These are phyloP conservation scores for Rotaria macrura DNA, from an alignment of 2,888 invertebrate genomes.

Conservation along the genomic window DNA sequence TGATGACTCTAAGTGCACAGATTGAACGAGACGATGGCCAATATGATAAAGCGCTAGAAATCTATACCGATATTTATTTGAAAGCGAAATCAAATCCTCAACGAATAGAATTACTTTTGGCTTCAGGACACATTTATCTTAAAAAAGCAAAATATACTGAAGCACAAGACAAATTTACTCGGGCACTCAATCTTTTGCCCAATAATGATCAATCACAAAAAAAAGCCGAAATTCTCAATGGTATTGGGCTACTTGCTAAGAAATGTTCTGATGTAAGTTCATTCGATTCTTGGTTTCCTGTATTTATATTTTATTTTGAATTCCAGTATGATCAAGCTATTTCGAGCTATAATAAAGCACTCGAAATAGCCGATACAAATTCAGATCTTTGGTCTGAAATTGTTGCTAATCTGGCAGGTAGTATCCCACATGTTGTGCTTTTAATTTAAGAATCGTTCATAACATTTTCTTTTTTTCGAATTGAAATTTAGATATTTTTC, in stretches of 20 bases:
- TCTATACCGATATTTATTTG: background rate
- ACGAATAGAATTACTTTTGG: background rate
- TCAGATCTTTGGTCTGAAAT: background rate
- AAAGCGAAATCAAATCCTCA: background rate
- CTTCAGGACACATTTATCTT: background rate
- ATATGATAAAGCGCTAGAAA: background rate
- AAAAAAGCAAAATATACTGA: background rate
- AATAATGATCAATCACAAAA: background rate
- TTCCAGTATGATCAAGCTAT: constrained; percentile 14
- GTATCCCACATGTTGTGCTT: background rate
- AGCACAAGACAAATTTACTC: background rate
- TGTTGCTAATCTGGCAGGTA: constrained; percentile 4
- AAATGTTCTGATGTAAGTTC: constrained; percentile 2
- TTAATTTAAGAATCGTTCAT: background rate
- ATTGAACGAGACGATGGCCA: background rate
- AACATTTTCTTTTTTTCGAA: background rate
- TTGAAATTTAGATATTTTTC: background rate
- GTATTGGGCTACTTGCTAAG: background rate
- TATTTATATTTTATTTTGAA: background rate
- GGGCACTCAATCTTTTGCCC: background rate
- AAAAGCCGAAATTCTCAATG: constrained; percentile 2
- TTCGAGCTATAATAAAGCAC: background rate
- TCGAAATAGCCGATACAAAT: background rate
- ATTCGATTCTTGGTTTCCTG: background rate
- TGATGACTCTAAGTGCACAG: background rate